phyloP scores from a whole-genome alignment of 2,797 vertebrate species.

The Helostoma temminkii region DNA sequence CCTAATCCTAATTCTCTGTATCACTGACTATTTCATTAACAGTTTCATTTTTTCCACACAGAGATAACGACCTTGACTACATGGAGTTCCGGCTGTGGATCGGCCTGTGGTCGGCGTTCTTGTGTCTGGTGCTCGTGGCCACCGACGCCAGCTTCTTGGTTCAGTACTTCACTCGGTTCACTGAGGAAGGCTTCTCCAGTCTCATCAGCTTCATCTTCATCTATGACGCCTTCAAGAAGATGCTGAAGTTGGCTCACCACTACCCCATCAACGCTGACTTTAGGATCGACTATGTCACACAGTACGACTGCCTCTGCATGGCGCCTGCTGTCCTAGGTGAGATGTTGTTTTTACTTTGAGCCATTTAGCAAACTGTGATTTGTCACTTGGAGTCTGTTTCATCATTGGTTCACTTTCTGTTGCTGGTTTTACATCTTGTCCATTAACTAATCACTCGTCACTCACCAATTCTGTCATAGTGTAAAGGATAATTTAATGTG shows the following conservation, averaged over 20 bases:
- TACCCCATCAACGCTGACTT: slow-evolving; percentile 93
- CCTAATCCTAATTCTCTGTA: not conserved
- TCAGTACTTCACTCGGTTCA: slow-evolving; percentile 99
- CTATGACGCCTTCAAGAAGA: slow-evolving; percentile 98
- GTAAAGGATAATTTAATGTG: no score
- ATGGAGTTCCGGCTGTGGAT: slow-evolving; percentile 99
- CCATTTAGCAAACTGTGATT: not conserved
- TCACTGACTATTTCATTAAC: not conserved
- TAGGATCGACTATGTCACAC: slow-evolving; percentile 87
- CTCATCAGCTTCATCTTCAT: slow-evolving; percentile 99
- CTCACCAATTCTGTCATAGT: no score
- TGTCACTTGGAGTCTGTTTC: not conserved
- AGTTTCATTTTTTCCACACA: slow-evolving; percentile 54
- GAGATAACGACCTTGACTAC: slow-evolving; percentile 94
- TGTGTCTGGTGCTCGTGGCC: slow-evolving; percentile 92
- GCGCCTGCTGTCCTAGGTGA: slow-evolving; percentile 87
- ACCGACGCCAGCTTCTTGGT: slow-evolving; percentile 97
- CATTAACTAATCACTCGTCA: no score
- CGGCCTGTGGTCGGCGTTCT: slow-evolving; percentile 96
- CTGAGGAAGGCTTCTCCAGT: slow-evolving; percentile 97
- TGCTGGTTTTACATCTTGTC: no score
- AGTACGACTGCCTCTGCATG: slow-evolving; percentile 92
- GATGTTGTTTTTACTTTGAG: slow-evolving; percentile 9
- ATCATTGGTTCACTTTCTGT: no score
- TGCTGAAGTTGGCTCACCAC: slow-evolving; percentile 93